Evolutionary conservation across 2,797 vertebrate species (phyloP).

Genomic region (Melanotaenia nigrans): DNA sequence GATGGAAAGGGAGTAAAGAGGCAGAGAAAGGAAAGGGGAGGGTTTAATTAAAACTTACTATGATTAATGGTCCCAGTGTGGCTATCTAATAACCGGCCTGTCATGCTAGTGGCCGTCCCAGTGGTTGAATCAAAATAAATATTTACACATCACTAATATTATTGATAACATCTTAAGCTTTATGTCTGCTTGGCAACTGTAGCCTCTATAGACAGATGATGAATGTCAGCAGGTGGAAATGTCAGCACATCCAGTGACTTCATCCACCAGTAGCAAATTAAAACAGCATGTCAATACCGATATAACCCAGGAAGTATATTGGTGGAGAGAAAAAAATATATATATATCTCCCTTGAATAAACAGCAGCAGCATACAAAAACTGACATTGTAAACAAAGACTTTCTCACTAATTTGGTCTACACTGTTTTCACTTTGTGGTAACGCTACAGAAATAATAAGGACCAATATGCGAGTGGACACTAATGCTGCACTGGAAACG

Average conservation of each 20-base stretch:
- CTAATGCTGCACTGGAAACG: slow-evolving; percentile 37
- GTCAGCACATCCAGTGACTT: not conserved
- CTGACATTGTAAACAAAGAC: slow-evolving; percentile 33
- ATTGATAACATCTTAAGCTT: slow-evolving; percentile 19
- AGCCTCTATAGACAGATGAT: not conserved
- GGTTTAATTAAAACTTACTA: slow-evolving; percentile 71
- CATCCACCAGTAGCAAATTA: slow-evolving; percentile 5
- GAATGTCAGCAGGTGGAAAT: not conserved
- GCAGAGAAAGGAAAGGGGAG: slow-evolving; percentile 32
- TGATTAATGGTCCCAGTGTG: slow-evolving; percentile 75
- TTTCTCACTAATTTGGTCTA: slow-evolving; percentile 29
- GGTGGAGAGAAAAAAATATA: not conserved
- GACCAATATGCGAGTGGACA: slow-evolving; percentile 35
- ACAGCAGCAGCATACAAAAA: slow-evolving; percentile 13
- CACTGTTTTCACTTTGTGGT: slow-evolving; percentile 35
- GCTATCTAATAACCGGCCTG: slow-evolving; percentile 69
- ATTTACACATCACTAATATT: slow-evolving; percentile 52
- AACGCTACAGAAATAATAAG: slow-evolving; percentile 33
- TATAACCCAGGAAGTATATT: not conserved
- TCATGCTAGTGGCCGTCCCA: slow-evolving; percentile 41
- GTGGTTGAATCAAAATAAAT: slow-evolving; percentile 58
- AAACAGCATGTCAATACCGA: not conserved
- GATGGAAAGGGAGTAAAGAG: slow-evolving; percentile 25
- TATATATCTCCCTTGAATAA: slow-evolving; percentile 22
- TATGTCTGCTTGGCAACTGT: slow-evolving; percentile 1